Percentiles rank a stretch among this genome's conserved stretches.
These are phyloP conservation scores for Magallana ariakensis DNA, from an alignment of 1,140 invertebrate genomes.

Conservation along the genomic window DNA sequence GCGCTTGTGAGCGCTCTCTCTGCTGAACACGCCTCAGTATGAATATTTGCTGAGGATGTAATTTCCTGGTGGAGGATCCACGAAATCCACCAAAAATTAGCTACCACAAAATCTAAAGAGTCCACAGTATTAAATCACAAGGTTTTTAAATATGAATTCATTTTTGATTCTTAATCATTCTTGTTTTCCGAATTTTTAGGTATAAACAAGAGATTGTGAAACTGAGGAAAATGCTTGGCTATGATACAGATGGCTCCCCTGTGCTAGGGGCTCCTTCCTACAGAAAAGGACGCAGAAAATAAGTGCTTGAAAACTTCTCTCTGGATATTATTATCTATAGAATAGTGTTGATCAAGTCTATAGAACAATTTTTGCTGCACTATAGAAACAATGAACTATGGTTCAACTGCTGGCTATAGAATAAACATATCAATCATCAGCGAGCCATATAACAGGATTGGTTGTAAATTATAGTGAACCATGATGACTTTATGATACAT, in stretches of 20 bases:
- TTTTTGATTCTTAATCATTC: too few relatives aligned
- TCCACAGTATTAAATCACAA: too few relatives aligned
- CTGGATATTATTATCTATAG: neutral
- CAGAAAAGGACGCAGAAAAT: slow-evolving; percentile 50
- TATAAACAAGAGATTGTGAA: slow-evolving; percentile 76
- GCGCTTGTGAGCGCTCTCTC: too few relatives aligned
- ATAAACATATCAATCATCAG: neutral
- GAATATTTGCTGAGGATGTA: too few relatives aligned
- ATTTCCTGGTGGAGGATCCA: too few relatives aligned
- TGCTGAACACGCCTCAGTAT: too few relatives aligned
- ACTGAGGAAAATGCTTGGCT: slow-evolving; percentile 70
- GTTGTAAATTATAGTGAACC: neutral
- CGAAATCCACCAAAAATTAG: too few relatives aligned
- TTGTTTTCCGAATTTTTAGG: slow-evolving; percentile 59
- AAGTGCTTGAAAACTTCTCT: slow-evolving; percentile 2
- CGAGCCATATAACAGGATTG: neutral
- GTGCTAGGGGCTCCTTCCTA: slow-evolving; percentile 10
- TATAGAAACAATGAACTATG: neutral
- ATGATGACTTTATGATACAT: too few relatives aligned
- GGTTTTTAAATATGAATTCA: too few relatives aligned
- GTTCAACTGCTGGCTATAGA: neutral
- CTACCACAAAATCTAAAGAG: too few relatives aligned
- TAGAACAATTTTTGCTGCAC: too few relatives aligned
- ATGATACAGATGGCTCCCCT: slow-evolving; percentile 67
- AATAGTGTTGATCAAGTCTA: neutral